phyloP scores from a whole-genome alignment of 2,888 invertebrate species.

The Drosophila anomalata region DNA sequence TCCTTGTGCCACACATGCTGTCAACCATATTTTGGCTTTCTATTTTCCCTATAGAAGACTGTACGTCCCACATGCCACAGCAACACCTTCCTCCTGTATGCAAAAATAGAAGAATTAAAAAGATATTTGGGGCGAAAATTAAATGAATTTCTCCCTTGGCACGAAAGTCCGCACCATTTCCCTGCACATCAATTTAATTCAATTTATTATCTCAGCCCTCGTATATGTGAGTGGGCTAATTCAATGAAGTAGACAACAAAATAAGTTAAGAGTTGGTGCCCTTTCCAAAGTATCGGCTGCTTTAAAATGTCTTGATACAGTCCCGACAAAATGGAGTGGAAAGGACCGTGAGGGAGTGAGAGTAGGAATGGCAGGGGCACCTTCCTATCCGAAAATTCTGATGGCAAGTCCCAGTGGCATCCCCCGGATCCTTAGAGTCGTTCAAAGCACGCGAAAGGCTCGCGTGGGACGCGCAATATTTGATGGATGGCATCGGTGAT shows the following conservation, averaged over 20 bases:
- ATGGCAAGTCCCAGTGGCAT: constrained; percentile 34
- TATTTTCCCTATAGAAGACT: constrained; percentile 14
- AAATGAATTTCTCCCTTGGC: constrained; percentile 65
- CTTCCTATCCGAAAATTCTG: constrained; percentile 37
- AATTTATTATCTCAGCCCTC: constrained; percentile 59
- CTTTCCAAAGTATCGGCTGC: constrained; percentile 18
- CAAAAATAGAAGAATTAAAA: constrained; percentile 61
- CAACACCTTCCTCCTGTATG: constrained; percentile 8
- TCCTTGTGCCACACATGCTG: constrained; percentile 60
- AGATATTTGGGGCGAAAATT: constrained; percentile 71
- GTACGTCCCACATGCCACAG: constrained; percentile 39
- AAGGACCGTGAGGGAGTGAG: neutral
- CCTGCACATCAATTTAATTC: constrained; percentile 68
- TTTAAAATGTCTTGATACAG: constrained; percentile 55
- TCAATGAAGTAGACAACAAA: constrained; percentile 71
- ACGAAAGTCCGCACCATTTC: constrained; percentile 47
- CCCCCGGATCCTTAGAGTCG: constrained; percentile 9
- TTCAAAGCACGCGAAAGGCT: constrained; percentile 29
- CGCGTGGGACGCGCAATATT: constrained; percentile 62
- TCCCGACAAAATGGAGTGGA: constrained; percentile 11
- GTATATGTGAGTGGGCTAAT: constrained; percentile 52
- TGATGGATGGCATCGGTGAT: constrained; percentile 76
- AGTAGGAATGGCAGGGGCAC: neutral
- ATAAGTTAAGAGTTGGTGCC: constrained; percentile 63
- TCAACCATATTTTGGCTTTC: constrained; percentile 53